Base-by-base conservation (phyloP, 2,797 vertebrate species). In the Sebastes trivittatus region DNA sequence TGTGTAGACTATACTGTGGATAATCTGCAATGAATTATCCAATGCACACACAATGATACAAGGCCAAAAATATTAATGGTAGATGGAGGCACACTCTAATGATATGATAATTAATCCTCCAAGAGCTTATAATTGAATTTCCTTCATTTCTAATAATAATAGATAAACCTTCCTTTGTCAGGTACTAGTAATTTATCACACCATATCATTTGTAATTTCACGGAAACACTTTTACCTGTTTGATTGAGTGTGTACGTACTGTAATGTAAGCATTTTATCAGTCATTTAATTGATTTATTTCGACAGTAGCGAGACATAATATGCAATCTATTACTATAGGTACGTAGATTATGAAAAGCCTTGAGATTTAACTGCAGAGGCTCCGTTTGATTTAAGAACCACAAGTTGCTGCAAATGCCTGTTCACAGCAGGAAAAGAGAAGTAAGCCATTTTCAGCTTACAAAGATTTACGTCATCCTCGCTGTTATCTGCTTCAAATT, bases 101-200 rank as follows among this genome's bases (percentile, higher is more conserved):
- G 34, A 68, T 36, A 2, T 61, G 16, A 55, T 67, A 76, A 70
- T 81, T 42, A 77, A 74, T 77, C 36, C 71, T 72, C 22, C 42
- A 42, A 61, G 22, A 63, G 27, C 11, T 49, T 61, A 3, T 72
- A 34, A 80, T 72, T 68, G 13, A 73, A 73, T 84, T 85, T 75
- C 9, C 20, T 70, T 78, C 14, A 81, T 78, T 81, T 68, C 32
- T 38, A 64, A 73, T 32, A 38, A 59, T 59, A 67, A 46, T 11
- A 81, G 62, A 77, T 88, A 78, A 78, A 55, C 16, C 34, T 8
- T 77, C 8, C n/a, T 79, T 70, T 84, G 7, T 27, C 55, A 62
- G n/a, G 32, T 74, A 6, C 22, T 16, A 14, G 38, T 14, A 29
- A 22, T 60, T 75, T 11, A 74, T 82, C 23, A 69, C 30, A 34